Evolutionary conservation across 2,113 vertebrate species (phyloP), one percentile per base, ranked within the genome.

Genomic region (Tyto alba): DNA sequence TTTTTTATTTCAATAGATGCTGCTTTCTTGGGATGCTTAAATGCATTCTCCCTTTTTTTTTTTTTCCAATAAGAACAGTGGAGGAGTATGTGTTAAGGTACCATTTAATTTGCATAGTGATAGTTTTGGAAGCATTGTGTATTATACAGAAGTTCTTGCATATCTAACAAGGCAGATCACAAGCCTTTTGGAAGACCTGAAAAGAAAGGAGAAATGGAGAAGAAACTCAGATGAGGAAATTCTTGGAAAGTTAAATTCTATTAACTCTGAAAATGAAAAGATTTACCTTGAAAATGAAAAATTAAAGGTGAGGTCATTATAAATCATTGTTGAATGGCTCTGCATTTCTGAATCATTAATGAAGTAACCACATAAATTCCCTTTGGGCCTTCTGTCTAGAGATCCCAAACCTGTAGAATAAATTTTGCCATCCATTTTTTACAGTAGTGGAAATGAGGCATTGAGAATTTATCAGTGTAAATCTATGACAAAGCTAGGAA

Each of bases 81-180:
- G 62, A 71, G 38, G 15, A 22, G 11, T 75, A 53, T 48, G 5
- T 43, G 15, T 73, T 83, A 83, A 55, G 5, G 19, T 68, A 76
- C 16, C 57, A 53, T 67, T 77, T 80, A n/a, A 66, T 73, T 75
- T 91, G 34, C 19, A 17, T 53, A 47, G 34, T 52, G 43, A 82
- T 43, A 81, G 34, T 89, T 93, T 86, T 94, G 55, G 26, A 85
- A 77, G 48, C 11, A 38, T 57, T 87, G 9, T 38, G 8, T 95
- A 8, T 90, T 47, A 25, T 56, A 64, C 15, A 75, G 27, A 74
- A 13, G 21, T 71, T 93, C 29, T 91, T 84, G 15, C 55, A 40
- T 93, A 22, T 96, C 87, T 97, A 48, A 93, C 88, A 94, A 99
- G 99, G 75, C 98, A 99, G 98, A 94, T 98, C 36, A 74, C 72